Conservation (phyloP, 2,888 invertebrate genomes). For the Mesochorus sp. region DNA sequence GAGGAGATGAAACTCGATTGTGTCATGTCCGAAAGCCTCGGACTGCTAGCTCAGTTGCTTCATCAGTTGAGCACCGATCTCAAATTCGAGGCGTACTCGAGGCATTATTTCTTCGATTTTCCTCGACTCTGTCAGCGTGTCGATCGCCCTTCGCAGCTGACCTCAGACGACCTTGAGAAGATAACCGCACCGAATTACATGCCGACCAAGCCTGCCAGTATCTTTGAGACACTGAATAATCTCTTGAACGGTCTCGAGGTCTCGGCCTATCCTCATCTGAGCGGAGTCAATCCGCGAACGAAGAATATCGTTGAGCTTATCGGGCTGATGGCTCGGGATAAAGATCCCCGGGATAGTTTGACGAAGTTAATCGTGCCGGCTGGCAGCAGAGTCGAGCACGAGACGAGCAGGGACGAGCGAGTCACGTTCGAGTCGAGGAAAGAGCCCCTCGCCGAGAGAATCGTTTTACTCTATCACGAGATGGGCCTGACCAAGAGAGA, state of each 20-base stretch:
- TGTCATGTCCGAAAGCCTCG: conserved; percentile 87
- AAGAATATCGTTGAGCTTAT: conserved; percentile 89
- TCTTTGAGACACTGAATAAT: conserved; percentile 88
- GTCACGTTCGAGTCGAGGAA: no score
- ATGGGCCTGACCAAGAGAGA: conserved; percentile 86
- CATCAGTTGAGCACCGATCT: conserved; percentile 91
- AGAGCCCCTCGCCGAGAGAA: conserved; percentile 80
- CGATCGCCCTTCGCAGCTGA: conserved; percentile 83
- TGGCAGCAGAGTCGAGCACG: conserved; percentile 77
- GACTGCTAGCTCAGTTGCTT: conserved; percentile 87
- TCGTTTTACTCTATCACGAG: conserved; percentile 84
- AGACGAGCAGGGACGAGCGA: conserved; percentile 68
- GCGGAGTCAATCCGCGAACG: conserved; percentile 88
- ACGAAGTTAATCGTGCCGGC: conserved; percentile 78
- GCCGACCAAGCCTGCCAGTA: conserved; percentile 86
- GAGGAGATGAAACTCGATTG: conserved; percentile 94
- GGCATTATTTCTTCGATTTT: conserved; percentile 94
- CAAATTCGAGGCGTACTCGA: conserved; percentile 87
- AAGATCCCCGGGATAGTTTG: no score
- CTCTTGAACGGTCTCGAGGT: conserved; percentile 84
- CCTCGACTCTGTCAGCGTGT: conserved; percentile 85
- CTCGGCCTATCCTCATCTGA: conserved; percentile 88
- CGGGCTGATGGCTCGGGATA: conserved; percentile 73
- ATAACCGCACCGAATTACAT: conserved; percentile 86
- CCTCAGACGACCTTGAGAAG: conserved; percentile 84